A percentile compares a stretch with the other conserved stretches of the same genome.
Evolutionary conservation across 2,113 vertebrate species (phyloP).

Genomic region (Spizaetus ornatus): DNA sequence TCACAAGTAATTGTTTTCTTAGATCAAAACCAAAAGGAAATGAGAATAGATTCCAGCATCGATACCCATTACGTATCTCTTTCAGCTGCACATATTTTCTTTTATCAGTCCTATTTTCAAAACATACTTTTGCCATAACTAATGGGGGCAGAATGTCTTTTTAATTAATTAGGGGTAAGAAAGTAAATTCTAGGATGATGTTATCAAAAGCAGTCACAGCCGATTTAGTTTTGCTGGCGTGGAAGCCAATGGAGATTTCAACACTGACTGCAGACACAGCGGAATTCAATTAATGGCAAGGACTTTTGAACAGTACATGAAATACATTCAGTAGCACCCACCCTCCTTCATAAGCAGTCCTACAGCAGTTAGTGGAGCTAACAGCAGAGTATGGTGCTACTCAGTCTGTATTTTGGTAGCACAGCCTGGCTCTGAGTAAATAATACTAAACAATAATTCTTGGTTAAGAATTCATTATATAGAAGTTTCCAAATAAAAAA

Average conservation of each 20-base stretch:
- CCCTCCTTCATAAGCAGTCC: not conserved
- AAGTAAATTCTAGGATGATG: not conserved
- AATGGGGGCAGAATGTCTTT: not conserved
- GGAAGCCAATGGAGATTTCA: slow-evolving; percentile 1
- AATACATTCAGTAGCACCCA: not conserved
- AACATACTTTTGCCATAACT: not conserved
- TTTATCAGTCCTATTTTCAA: not conserved
- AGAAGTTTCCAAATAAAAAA: not conserved
- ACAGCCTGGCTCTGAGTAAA: not conserved
- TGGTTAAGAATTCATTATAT: slow-evolving; percentile 53
- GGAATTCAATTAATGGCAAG: not conserved
- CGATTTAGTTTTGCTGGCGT: not conserved
- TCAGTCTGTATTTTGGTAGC: not conserved
- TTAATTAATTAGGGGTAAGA: not conserved
- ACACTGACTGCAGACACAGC: not conserved
- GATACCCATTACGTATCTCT: not conserved
- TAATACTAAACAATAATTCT: slow-evolving; percentile 30
- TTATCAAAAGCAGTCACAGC: not conserved
- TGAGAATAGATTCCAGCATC: not conserved
- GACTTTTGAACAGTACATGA: not conserved
- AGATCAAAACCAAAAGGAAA: not conserved
- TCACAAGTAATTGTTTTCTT: not conserved
- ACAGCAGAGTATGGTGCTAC: not conserved
- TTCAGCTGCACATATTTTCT: not conserved
- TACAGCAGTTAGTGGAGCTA: not conserved